Conservation (phyloP, 2,113 vertebrate species). For the Aptenodytes forsteri region DNA sequence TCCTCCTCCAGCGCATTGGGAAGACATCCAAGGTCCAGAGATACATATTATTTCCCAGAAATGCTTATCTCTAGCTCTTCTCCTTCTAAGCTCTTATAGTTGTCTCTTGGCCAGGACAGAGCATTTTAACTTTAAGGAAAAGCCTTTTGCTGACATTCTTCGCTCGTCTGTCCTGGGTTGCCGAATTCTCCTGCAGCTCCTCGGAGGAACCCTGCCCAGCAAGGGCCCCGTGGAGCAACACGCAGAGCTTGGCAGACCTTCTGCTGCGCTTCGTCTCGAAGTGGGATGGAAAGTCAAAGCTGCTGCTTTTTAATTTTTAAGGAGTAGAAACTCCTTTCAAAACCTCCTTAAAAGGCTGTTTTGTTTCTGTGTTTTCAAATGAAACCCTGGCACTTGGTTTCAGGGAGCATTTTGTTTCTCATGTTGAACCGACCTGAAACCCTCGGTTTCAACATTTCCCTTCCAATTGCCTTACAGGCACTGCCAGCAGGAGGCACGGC, state of each 20-base stretch:
- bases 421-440: not conserved
- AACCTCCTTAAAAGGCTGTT: constrained; percentile 34
- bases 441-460: not conserved
- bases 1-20: not conserved
- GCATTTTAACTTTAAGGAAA: not conserved
- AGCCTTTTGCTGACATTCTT: not conserved
- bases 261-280: not conserved
- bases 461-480: not conserved
- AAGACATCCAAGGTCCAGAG: not conserved
- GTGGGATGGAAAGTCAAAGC: constrained; percentile 16
- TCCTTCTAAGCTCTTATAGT: not conserved
- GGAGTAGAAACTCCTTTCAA: constrained; percentile 34
- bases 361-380: constrained; percentile 26
- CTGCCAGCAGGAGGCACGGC: not conserved
- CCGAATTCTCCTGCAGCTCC: not conserved
- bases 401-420: constrained; percentile 24
- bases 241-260: not conserved
- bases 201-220: not conserved
- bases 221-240: not conserved
- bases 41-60: not conserved
- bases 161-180: not conserved
- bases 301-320: constrained; percentile 15
- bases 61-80: constrained; percentile 16
- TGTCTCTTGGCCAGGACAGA: not conserved
- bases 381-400: not conserved